These are phyloP conservation scores for Hydrocynus forskahlii DNA, from an alignment of 2,797 vertebrate species.

Conservation along the genomic window DNA sequence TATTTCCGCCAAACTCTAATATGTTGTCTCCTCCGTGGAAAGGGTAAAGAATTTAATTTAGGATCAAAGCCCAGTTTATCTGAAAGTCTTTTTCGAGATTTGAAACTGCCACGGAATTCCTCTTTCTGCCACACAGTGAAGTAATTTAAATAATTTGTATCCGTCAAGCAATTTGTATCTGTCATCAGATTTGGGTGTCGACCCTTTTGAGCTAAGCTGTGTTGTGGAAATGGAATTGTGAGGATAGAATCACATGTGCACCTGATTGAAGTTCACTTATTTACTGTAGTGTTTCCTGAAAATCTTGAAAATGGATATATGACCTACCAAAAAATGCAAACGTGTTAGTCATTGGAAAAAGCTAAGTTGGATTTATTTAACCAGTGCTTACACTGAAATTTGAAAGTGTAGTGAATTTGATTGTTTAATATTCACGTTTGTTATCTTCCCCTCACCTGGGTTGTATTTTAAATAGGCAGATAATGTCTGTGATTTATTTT, in stretches of 20 bases:
- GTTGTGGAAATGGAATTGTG: constrained; percentile 9
- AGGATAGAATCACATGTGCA: background rate
- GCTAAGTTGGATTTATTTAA: constrained; percentile 35
- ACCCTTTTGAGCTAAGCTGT: background rate
- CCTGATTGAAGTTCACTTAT: background rate
- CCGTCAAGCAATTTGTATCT: constrained; percentile 29
- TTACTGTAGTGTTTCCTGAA: background rate
- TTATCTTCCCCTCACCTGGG: constrained; percentile 54
- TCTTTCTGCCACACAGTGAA: background rate
- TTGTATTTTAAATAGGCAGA: constrained; percentile 59
- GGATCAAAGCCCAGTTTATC: constrained; percentile 26
- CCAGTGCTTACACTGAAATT: constrained; percentile 9
- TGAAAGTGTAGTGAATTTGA: constrained; percentile 40
- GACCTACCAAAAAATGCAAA: constrained; percentile 1
- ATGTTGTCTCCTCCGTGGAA: constrained; percentile 29
- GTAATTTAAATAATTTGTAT: constrained; percentile 16
- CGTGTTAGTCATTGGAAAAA: constrained; percentile 15
- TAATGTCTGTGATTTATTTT: constrained; percentile 62
- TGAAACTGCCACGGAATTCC: constrained; percentile 3
- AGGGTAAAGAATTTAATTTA: constrained; percentile 23
- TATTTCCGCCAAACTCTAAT: constrained; percentile 36
- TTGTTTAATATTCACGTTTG: constrained; percentile 42
- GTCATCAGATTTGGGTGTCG: constrained; percentile 26
- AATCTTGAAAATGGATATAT: background rate
- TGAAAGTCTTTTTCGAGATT: background rate